Conservation (phyloP, 2,888 invertebrate species). For the Eurytoma adleriae region DNA sequence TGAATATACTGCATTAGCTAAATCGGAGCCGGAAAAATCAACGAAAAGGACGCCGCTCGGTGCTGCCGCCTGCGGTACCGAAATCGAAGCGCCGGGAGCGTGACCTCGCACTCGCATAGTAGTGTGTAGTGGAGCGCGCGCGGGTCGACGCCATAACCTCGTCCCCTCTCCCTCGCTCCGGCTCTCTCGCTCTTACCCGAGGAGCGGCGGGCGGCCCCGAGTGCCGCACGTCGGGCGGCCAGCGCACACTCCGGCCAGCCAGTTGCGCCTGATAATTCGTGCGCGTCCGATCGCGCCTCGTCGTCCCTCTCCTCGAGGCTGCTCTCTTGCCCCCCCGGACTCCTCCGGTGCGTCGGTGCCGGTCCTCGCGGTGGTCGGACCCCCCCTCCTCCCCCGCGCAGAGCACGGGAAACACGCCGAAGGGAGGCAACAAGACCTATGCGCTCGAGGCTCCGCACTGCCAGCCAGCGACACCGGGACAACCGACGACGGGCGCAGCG, state of each 20-base stretch:
- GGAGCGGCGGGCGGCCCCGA: no score
- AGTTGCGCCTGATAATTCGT: conserved; percentile 53
- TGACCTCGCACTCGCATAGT: conserved; percentile 25
- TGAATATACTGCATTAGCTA: no score
- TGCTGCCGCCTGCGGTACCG: conserved; percentile 18
- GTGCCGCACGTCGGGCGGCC: neutral
- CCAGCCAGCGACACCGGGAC: neutral
- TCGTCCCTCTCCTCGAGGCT: neutral
- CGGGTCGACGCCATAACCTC: conserved; percentile 50
- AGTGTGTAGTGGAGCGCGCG: conserved; percentile 8
- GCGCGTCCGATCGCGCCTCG: conserved; percentile 45
- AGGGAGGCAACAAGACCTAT: no score
- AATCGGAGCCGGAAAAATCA: neutral
- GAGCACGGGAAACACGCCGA: neutral
- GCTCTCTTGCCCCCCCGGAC: neutral
- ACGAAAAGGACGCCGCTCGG: neutral
- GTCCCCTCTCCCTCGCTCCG: conserved; percentile 11
- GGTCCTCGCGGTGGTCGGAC: neutral
- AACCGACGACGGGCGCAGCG: neutral
- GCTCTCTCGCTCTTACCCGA: neutral
- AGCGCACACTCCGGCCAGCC: conserved; percentile 29
- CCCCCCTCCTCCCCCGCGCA: neutral
- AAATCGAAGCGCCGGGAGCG: conserved; percentile 21
- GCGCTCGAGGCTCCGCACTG: neutral
- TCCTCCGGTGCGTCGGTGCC: neutral